phyloP scores from a whole-genome alignment of 2,113 vertebrate genomes.

The Hystrix brachyura region DNA sequence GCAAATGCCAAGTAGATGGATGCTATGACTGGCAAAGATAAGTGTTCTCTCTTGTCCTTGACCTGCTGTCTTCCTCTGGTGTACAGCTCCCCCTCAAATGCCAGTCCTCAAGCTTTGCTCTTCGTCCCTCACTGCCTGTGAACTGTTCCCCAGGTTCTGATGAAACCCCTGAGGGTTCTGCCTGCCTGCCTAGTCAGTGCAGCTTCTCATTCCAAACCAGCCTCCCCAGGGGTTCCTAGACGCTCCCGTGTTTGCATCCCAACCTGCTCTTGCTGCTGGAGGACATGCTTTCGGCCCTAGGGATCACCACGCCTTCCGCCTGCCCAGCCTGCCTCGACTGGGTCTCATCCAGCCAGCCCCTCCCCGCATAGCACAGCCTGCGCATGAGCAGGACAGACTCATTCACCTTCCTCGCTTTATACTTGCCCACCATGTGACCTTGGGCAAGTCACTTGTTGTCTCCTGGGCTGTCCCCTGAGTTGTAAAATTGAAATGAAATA shows the following conservation, averaged over 20 bases:
- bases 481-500: conserved; percentile 44
- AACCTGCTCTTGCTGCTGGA: background rate
- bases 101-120: background rate
- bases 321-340: background rate
- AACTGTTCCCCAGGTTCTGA: background rate
- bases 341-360: background rate
- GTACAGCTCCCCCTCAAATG: background rate
- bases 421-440: background rate
- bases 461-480: background rate
- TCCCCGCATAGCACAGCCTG: background rate
- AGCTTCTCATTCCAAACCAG: background rate
- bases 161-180: background rate
- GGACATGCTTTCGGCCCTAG: background rate
- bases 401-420: background rate
- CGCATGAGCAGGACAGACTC: background rate
- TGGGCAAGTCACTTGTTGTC: conserved; percentile 24
- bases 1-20: background rate
- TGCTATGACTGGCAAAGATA: background rate
- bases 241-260: background rate
- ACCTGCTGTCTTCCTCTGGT: background rate
- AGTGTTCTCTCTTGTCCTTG: background rate
- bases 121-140: background rate
- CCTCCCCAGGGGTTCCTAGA: background rate
- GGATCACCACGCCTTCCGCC: background rate
- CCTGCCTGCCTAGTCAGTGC: background rate